Evolutionary conservation across 2,888 invertebrate genomes (phyloP).

Genomic region (Agrochola litura): DNA sequence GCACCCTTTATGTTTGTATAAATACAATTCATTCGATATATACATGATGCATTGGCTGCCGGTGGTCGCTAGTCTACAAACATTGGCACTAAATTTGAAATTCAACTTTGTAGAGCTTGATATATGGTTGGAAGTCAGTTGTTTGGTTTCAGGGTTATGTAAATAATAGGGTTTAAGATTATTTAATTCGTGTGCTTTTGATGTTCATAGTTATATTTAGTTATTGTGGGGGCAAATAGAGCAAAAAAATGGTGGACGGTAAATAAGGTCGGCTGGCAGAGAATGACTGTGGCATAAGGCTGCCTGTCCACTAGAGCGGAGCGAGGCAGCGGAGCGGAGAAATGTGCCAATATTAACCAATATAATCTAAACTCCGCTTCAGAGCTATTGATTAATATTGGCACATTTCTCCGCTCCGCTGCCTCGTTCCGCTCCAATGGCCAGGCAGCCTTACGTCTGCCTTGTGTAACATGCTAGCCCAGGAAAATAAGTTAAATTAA

Average conservation of each 20-base stretch:
- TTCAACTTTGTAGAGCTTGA: constrained; percentile 33
- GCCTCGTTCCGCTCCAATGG: too few relatives aligned
- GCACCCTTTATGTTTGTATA: constrained; percentile 84
- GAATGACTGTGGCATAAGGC: neutral
- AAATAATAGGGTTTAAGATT: constrained; percentile 56
- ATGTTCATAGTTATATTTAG: constrained; percentile 26
- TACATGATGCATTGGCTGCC: constrained; percentile 76
- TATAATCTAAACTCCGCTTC: too few relatives aligned
- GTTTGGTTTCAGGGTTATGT: constrained; percentile 15
- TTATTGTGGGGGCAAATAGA: constrained; percentile 14
- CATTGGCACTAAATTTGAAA: constrained; percentile 37
- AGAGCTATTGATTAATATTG: too few relatives aligned
- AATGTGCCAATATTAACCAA: too few relatives aligned
- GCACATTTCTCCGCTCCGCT: too few relatives aligned
- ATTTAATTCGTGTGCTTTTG: constrained; percentile 57
- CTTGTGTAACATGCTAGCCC: too few relatives aligned
- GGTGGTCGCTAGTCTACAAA: constrained; percentile 52
- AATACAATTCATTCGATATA: constrained; percentile 76
- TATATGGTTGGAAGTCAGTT: constrained; percentile 19
- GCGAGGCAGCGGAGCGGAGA: too few relatives aligned
- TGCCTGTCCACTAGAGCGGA: too few relatives aligned
- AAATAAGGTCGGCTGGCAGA: neutral
- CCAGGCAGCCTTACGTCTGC: neutral
- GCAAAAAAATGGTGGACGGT: neutral
- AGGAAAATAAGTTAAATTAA: too few relatives aligned